phyloP scores from a whole-genome alignment of 2,797 vertebrate species.

The Galago senegalensis region DNA sequence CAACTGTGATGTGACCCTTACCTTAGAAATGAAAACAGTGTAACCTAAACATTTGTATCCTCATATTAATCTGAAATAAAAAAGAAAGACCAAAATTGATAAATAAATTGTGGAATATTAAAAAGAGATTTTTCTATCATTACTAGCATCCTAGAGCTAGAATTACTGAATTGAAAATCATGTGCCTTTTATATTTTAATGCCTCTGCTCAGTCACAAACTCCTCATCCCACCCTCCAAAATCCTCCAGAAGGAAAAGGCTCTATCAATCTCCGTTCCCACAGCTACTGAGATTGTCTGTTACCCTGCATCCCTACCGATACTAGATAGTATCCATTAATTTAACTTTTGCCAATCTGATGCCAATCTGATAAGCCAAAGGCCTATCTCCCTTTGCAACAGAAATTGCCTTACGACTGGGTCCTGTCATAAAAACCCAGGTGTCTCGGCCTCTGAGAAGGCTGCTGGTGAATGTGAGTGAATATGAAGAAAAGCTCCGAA shows the following conservation, averaged over 20 bases:
- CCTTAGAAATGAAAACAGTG: no score
- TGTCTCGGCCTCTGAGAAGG: not conserved
- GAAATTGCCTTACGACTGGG: not conserved
- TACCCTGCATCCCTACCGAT: not conserved
- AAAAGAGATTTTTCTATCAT: not conserved
- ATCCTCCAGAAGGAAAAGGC: not conserved
- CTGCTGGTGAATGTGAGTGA: not conserved
- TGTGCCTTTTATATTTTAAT: not conserved
- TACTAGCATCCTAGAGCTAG: not conserved
- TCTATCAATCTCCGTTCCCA: not conserved
- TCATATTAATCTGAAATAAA: not conserved
- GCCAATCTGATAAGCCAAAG: not conserved
- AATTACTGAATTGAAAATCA: not conserved
- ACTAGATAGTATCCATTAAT: not conserved
- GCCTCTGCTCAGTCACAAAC: not conserved
- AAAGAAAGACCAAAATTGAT: not conserved
- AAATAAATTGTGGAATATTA: not conserved
- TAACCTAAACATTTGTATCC: no score
- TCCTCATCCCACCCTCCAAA: not conserved
- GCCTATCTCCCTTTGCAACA: not conserved
- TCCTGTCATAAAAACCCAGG: not conserved
- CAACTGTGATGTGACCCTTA: no score
- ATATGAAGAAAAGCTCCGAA: not conserved
- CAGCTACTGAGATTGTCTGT: accelerated
- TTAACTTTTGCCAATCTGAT: not conserved